Evolutionary conservation across 2,113 vertebrate species (phyloP).

Genomic region (Mormyrus iriodes): DNA sequence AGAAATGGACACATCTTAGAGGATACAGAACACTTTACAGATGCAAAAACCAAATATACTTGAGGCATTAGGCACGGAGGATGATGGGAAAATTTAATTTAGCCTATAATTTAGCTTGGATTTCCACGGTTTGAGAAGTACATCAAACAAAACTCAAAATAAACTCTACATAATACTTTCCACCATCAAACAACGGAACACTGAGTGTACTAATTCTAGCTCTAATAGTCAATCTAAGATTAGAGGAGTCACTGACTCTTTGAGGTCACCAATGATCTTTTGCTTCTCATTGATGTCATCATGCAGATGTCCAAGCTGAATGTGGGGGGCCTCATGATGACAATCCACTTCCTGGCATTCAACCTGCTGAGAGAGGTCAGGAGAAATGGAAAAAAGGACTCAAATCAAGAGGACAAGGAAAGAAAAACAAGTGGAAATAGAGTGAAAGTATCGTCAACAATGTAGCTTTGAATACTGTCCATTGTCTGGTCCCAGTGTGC

Average conservation of each 20-base stretch:
- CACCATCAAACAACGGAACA: neutral
- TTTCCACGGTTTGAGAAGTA: neutral
- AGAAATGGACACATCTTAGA: too few relatives aligned
- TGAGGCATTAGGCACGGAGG: neutral
- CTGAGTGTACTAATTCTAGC: neutral
- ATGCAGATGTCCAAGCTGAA: slow-evolving; percentile 76
- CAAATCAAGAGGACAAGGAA: neutral
- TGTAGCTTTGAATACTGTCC: neutral
- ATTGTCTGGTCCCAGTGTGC: neutral
- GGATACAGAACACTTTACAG: neutral
- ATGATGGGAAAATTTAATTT: neutral
- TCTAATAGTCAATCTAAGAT: neutral
- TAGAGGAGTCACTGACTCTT: slow-evolving; percentile 63
- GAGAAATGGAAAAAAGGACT: slow-evolving; percentile 8
- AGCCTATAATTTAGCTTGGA: neutral
- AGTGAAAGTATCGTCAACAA: neutral
- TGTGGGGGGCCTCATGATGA: slow-evolving; percentile 74
- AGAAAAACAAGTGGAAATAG: neutral
- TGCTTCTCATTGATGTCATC: slow-evolving; percentile 91
- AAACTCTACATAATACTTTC: neutral
- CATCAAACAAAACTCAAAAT: neutral
- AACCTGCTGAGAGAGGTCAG: slow-evolving; percentile 53
- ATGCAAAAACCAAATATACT: neutral
- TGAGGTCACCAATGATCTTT: slow-evolving; percentile 80
- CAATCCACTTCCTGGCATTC: slow-evolving; percentile 66